These are phyloP conservation scores for Oreochromis grahami DNA, from an alignment of 2,797 vertebrate genomes.

Conservation along the genomic window DNA sequence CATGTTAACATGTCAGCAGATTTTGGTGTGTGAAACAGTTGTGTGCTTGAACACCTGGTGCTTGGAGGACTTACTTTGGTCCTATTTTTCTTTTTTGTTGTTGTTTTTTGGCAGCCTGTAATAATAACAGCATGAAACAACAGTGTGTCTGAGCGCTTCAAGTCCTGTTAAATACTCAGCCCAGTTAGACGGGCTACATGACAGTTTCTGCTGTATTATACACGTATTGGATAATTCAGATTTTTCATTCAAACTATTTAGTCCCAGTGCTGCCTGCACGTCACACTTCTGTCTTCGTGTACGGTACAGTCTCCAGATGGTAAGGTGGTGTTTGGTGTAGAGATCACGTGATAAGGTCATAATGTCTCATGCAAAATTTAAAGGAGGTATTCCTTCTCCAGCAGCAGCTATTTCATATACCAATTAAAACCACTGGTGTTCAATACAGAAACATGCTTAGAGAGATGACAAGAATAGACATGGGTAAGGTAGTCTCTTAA, in stretches of 20 bases:
- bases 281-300: background rate
- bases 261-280: constrained; percentile 12
- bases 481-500: constrained; percentile 20
- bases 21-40: constrained; percentile 50
- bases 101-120: constrained; percentile 45
- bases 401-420: constrained; percentile 58
- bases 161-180: background rate
- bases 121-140: constrained; percentile 29
- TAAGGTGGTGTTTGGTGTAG: constrained; percentile 14
- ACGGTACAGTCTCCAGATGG: constrained; percentile 4
- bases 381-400: constrained; percentile 33
- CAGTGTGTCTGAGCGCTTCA: constrained; percentile 8
- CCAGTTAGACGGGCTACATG: background rate
- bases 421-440: constrained; percentile 34
- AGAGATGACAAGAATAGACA: constrained; percentile 31
- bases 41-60: constrained; percentile 56
- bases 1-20: constrained; percentile 28
- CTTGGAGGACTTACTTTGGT: constrained; percentile 38
- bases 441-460: constrained; percentile 55
- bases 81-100: background rate
- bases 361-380: constrained; percentile 25
- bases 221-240: background rate
- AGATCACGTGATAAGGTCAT: constrained; percentile 13
- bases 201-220: background rate
- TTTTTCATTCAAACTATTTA: constrained; percentile 8